These are phyloP conservation scores for Chrysomela aeneicollis DNA, from an alignment of 2,888 invertebrate genomes.

Conservation along the genomic window DNA sequence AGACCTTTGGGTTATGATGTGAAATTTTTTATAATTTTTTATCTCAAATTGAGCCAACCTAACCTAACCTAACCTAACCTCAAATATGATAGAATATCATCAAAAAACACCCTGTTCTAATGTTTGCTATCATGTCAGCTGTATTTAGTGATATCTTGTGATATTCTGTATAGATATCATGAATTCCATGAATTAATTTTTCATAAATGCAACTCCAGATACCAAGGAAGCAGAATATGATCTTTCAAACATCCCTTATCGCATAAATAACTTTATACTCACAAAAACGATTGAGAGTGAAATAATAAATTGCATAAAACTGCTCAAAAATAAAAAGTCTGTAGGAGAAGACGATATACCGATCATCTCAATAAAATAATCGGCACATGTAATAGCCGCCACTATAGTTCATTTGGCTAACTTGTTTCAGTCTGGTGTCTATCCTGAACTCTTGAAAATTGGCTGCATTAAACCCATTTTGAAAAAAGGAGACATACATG, in stretches of 20 bases:
- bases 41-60: too few species aligned
- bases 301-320: conserved; percentile 7
- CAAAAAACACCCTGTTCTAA: too few species aligned
- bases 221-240: background rate
- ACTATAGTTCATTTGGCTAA: conserved; percentile 1
- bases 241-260: background rate
- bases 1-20: too few species aligned
- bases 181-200: background rate
- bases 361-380: background rate
- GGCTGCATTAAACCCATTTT: background rate
- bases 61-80: too few species aligned
- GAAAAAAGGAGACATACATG: too few species aligned
- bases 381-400: background rate
- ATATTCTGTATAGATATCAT: too few species aligned
- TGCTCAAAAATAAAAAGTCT: background rate
- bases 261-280: background rate
- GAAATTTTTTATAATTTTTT: too few species aligned
- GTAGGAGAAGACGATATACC: conserved; percentile 6
- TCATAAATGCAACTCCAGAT: conserved; percentile 6
- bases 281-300: background rate
- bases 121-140: too few species aligned
- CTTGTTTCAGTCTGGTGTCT: conserved; percentile 2
- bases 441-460: background rate
- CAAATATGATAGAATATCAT: too few species aligned
- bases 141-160: too few species aligned